Percentiles rank a stretch among this genome's conserved stretches.
Evolutionary conservation across 2,888 invertebrate species (phyloP).

Genomic region (Drosophila fungiperda): DNA sequence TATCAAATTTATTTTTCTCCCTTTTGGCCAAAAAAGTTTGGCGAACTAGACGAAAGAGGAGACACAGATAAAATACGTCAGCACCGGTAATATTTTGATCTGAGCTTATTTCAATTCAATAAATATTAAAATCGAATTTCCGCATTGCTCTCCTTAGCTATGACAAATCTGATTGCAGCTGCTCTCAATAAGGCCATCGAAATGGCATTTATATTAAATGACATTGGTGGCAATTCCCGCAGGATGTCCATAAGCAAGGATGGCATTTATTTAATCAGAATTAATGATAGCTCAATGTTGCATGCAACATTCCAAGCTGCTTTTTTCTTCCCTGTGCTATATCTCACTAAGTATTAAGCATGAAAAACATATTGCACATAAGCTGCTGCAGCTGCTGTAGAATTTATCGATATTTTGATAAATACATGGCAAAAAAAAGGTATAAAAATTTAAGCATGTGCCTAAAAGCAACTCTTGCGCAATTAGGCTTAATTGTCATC

Average conservation of each 20-base stretch:
- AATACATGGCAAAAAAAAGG: slow-evolving; percentile 7
- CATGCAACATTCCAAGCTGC: slow-evolving; percentile 3
- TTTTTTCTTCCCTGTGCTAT: slow-evolving; percentile 30
- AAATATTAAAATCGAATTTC: slow-evolving; percentile 49
- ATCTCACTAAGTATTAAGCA: slow-evolving; percentile 62
- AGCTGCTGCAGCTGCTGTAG: not conserved
- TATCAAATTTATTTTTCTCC: slow-evolving; percentile 32
- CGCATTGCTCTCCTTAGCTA: slow-evolving; percentile 1
- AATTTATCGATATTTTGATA: not conserved
- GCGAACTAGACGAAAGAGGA: not conserved
- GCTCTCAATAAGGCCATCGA: not conserved
- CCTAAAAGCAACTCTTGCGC: not conserved
- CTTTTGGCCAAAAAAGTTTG: slow-evolving; percentile 33
- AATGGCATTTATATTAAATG: slow-evolving; percentile 16
- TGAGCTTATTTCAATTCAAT: slow-evolving; percentile 45
- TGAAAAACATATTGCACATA: slow-evolving; percentile 35
- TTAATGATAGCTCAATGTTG: slow-evolving; percentile 40
- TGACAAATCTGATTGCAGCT: slow-evolving; percentile 35
- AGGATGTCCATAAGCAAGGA: slow-evolving; percentile 18
- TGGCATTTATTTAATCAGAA: slow-evolving; percentile 44
- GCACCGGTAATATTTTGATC: slow-evolving; percentile 19
- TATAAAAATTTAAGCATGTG: slow-evolving; percentile 8
- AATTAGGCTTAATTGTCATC: slow-evolving; percentile 37
- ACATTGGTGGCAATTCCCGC: slow-evolving; percentile 6
- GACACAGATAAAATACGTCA: slow-evolving; percentile 3